A percentile compares a stretch with the other conserved stretches of the same genome.
phyloP scores from a whole-genome alignment of 2,797 vertebrate genomes.

The Tenualosa thibaudeaui region DNA sequence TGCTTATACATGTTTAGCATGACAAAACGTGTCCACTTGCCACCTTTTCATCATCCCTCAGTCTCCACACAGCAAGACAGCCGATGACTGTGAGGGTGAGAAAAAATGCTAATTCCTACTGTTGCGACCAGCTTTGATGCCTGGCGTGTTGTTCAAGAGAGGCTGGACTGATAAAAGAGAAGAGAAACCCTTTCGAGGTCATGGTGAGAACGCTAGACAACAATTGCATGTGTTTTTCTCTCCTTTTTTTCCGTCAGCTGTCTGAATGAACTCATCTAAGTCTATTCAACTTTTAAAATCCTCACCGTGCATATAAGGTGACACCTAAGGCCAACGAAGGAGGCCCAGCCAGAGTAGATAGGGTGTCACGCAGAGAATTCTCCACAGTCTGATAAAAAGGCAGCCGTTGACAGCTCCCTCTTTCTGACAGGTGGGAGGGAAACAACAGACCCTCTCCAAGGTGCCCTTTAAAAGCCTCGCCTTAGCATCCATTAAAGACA shows the following conservation, averaged over 20 bases:
- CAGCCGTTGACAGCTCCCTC: conserved; percentile 21
- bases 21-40: conserved; percentile 19
- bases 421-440: not conserved
- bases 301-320: conserved; percentile 17
- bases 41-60: not conserved
- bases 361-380: conserved; percentile 11
- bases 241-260: not conserved
- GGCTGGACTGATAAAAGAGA: not conserved
- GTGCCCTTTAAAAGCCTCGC: conserved; percentile 1
- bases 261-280: conserved; percentile 22
- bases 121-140: conserved; percentile 2
- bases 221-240: not conserved
- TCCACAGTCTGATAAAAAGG: not conserved
- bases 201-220: not conserved
- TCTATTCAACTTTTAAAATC: conserved; percentile 1
- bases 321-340: not conserved
- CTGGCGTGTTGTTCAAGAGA: not conserved
- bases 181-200: conserved; percentile 2
- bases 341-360: conserved; percentile 27
- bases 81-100: not conserved
- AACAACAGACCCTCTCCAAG: not conserved
- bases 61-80: not conserved
- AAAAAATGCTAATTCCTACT: not conserved
- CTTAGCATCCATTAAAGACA: not conserved
- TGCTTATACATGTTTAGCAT: conserved; percentile 25